Evolutionary conservation across 2,113 vertebrate species (phyloP).

Genomic region (Spermophilus dauricus): DNA sequence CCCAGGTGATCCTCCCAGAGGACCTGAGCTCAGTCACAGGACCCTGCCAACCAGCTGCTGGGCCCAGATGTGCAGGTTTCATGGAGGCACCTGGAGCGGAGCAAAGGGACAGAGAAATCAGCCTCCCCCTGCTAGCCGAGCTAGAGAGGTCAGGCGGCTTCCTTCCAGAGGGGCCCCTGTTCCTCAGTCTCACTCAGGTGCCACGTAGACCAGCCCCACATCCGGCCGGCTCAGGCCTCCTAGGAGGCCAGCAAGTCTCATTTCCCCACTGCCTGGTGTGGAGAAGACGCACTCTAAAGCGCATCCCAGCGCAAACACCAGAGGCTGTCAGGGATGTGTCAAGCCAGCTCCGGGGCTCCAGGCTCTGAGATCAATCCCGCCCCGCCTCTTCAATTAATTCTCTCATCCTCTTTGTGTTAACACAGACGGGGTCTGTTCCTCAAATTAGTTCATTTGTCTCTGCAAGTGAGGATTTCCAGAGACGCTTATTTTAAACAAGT

Average conservation of each 20-base stretch:
- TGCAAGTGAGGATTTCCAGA: constrained; percentile 40
- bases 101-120: neutral
- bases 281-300: neutral
- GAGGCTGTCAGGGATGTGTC: neutral
- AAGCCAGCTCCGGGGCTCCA: neutral
- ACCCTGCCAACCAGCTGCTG: neutral
- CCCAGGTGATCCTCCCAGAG: neutral
- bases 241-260: neutral
- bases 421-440: constrained; percentile 44
- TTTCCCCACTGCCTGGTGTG: neutral
- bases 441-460: constrained; percentile 61
- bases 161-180: neutral
- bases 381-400: constrained; percentile 63
- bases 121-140: neutral
- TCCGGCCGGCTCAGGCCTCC: neutral
- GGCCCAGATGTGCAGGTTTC: neutral
- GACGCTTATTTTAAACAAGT: constrained; percentile 34
- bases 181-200: neutral
- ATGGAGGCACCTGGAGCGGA: neutral
- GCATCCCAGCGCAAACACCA: neutral
- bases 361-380: neutral
- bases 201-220: neutral
- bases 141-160: neutral
- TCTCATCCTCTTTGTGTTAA: constrained; percentile 46
- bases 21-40: neutral